Percentiles rank a stretch among this genome's conserved stretches.
Evolutionary conservation across 2,113 vertebrate genomes (phyloP).

Genomic region (Monarcha castaneiventris): DNA sequence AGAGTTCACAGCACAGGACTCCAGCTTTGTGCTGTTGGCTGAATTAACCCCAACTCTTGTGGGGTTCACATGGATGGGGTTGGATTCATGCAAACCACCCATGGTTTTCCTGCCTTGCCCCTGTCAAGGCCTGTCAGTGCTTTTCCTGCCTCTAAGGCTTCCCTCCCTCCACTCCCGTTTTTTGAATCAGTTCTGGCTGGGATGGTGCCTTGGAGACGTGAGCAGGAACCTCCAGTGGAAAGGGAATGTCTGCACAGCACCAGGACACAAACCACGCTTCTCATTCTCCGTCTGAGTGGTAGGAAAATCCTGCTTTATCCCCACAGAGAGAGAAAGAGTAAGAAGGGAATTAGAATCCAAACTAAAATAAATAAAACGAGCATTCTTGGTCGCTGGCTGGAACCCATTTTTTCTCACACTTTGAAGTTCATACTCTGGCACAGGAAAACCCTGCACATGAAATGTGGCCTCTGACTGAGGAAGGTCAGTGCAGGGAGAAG

Average conservation of each 20-base stretch:
- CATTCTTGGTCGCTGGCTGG: neutral
- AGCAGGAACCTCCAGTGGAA: neutral
- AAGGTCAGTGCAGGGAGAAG: neutral
- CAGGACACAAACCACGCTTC: neutral
- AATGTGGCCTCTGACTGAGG: neutral
- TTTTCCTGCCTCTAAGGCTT: neutral
- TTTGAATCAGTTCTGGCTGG: neutral
- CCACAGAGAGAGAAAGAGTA: neutral
- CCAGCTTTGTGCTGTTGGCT: neutral
- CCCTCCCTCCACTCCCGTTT: neutral
- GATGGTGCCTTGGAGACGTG: neutral
- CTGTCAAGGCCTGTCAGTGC: neutral
- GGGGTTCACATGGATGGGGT: neutral
- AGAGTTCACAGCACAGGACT: neutral
- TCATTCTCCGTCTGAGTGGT: neutral
- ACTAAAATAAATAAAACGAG: slow-evolving; percentile 31
- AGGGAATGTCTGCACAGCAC: neutral
- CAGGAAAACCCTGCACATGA: neutral
- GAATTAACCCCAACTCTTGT: neutral
- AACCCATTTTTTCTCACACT: slow-evolving; percentile 1
- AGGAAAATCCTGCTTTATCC: slow-evolving; percentile 37
- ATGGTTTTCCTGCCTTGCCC: neutral
- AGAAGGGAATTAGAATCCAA: slow-evolving; percentile 20
- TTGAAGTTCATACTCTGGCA: neutral
- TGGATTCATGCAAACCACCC: fast-evolving